Conservation (phyloP, 2,888 invertebrate species). For the Crocallis elinguaria region DNA sequence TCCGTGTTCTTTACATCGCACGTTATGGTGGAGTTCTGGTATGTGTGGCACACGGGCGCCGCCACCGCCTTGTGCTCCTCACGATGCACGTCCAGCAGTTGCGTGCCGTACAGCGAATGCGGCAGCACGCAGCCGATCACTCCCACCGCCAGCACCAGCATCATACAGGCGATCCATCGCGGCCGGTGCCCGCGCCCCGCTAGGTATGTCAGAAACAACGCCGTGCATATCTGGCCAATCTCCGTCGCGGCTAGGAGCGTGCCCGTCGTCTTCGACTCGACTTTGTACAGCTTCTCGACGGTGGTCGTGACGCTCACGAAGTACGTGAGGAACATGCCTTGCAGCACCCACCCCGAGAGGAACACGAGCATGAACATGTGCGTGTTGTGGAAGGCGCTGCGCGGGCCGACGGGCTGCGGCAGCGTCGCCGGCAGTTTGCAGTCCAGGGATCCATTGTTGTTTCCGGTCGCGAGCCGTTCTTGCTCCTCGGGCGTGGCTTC, state of each 20-base stretch:
- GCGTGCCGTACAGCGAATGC: slow-evolving; percentile 93
- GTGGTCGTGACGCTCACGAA: slow-evolving; percentile 97
- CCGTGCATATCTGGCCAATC: slow-evolving; percentile 96
- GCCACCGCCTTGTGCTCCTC: slow-evolving; percentile 67
- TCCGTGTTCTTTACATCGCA: slow-evolving; percentile 88
- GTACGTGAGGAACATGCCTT: slow-evolving; percentile 97
- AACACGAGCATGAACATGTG: slow-evolving; percentile 95
- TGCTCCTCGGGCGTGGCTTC: slow-evolving; percentile 81
- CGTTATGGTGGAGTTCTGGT: slow-evolving; percentile 52
- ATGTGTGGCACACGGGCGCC: slow-evolving; percentile 62
- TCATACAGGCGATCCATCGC: slow-evolving; percentile 97
- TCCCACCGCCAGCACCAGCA: slow-evolving; percentile 94
- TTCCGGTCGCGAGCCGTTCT: slow-evolving; percentile 77
- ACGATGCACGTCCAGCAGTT: slow-evolving; percentile 83
- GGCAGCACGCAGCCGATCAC: slow-evolving; percentile 95
- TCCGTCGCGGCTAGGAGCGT: slow-evolving; percentile 95
- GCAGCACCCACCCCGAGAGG: slow-evolving; percentile 93
- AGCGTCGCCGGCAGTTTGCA: slow-evolving; percentile 87
- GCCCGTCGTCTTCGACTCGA: slow-evolving; percentile 96
- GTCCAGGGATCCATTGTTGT: slow-evolving; percentile 91
- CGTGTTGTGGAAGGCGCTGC: slow-evolving; percentile 91
- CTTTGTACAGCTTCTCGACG: slow-evolving; percentile 95
- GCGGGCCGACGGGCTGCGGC: slow-evolving; percentile 82
- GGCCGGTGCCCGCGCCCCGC: slow-evolving; percentile 97
- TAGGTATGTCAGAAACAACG: slow-evolving; percentile 93